Evolutionary conservation across 2,888 invertebrate species (phyloP).

Genomic region (Rhamnusium bicolor): DNA sequence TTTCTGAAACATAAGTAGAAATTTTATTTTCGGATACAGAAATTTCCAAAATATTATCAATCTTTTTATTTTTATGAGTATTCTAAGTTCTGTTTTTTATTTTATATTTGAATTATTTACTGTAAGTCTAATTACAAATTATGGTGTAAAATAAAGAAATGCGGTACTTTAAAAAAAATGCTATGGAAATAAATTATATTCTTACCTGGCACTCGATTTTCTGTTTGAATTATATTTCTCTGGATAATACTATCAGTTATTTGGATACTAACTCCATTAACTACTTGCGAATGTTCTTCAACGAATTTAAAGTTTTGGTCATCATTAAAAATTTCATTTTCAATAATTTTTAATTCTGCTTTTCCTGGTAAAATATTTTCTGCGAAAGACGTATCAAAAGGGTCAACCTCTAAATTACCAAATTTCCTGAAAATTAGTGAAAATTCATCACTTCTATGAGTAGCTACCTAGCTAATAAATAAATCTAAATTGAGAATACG

Average conservation of each 20-base stretch:
- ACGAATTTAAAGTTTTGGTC: slow-evolving; percentile 78
- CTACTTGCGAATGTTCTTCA: not conserved
- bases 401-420: slow-evolving; percentile 75
- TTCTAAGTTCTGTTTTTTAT: too few relatives aligned
- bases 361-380: slow-evolving; percentile 82
- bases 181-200: too few relatives aligned
- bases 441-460: too few relatives aligned
- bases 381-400: slow-evolving; percentile 89
- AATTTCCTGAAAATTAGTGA: not conserved
- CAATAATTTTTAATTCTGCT: slow-evolving; percentile 75
- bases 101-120: too few relatives aligned
- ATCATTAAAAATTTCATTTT: slow-evolving; percentile 73
- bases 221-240: slow-evolving; percentile 73
- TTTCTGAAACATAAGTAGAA: slow-evolving; percentile 65
- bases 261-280: slow-evolving; percentile 5
- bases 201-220: slow-evolving; percentile 63
- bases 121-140: too few relatives aligned
- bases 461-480: too few relatives aligned
- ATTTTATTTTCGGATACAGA: too few relatives aligned
- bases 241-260: slow-evolving; percentile 52
- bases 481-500: too few relatives aligned
- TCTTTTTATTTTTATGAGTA: too few relatives aligned
- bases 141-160: too few relatives aligned
- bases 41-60: too few relatives aligned
- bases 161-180: too few relatives aligned